A percentile compares a stretch with the other conserved stretches of the same genome.
Conservation (phyloP, 2,113 vertebrate genomes). For the Steatornis caripensis region DNA sequence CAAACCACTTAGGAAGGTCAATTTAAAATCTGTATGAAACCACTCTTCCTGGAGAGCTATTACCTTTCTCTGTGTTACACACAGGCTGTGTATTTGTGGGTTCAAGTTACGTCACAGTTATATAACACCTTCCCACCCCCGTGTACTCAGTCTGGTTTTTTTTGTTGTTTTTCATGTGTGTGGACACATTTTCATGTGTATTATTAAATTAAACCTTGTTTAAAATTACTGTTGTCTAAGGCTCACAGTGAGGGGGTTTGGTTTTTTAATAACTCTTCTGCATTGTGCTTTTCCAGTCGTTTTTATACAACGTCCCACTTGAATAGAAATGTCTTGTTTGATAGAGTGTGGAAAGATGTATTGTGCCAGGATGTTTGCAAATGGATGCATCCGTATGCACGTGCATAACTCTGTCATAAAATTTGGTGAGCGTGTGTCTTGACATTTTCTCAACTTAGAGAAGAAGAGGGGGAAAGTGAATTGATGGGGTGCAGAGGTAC, state of each 20-base stretch:
- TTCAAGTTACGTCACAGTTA: background rate
- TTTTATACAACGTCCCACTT: background rate
- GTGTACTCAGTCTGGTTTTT: background rate
- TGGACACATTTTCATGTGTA: background rate
- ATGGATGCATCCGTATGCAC: background rate
- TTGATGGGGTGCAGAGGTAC: background rate
- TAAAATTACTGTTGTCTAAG: background rate
- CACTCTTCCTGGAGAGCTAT: background rate
- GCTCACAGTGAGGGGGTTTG: background rate
- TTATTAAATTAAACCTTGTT: background rate
- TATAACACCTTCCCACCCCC: background rate
- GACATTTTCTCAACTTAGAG: background rate
- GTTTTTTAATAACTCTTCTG: background rate
- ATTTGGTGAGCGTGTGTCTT: background rate
- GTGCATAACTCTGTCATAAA: background rate
- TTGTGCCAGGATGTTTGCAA: constrained; percentile 1
- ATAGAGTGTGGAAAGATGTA: background rate
- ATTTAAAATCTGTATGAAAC: background rate
- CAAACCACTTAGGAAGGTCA: background rate
- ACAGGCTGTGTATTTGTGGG: background rate
- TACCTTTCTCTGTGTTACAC: background rate
- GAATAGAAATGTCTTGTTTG: background rate
- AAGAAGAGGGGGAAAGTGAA: too few species aligned
- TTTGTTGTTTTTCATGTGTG: background rate
- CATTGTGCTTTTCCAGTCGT: background rate